Evolutionary conservation across 1,140 invertebrate genomes (phyloP), one percentile per base, ranked within the genome.

Genomic region (Drosophila rhopaloa): DNA sequence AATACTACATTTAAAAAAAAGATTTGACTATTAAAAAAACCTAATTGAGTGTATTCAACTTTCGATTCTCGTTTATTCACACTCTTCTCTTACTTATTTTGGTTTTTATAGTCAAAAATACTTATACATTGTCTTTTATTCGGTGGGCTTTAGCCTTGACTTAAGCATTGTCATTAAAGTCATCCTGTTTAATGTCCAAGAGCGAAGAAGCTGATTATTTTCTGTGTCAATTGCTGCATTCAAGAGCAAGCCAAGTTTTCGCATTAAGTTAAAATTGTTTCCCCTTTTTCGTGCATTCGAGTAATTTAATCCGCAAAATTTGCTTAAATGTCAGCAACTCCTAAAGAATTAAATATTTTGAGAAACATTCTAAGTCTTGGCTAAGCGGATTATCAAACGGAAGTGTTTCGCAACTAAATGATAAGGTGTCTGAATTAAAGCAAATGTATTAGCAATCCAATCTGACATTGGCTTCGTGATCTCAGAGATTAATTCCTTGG

Each of bases 361-460:
- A 46, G 56, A 48, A 38, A 37, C 27, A 56, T 73, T 73, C 44
- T 54, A 50, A 62, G 51, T 56, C 59, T 59, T 44, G 11, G 14
- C 47, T 75, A 86, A 78, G 78, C 83, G 70, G 79, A 76, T 86
- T 62, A 76, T 14, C 55, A 79, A 82, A 86, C 82, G 82, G 83
- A 86, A 86, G 78, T 74, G 44, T 82, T 75, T 83, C 75, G 59
- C 38, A 47, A 56, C 43, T 61, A 40, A 53, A 54, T 32, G 66
- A 71, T 43, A 68, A 84, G 76, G 76, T 83, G 80, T 79, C 71
- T 76, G 47, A 84, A 80, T 84, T 84, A 67, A 72, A 60, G 59
- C 73, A 70, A 70, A 62, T 56, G 73, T 66, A 81, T 81, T 81
- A 50, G 24, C 47, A 72, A 84, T 84, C 72, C 81, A 76, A 81